These are phyloP conservation scores for Lysandra coridon DNA, from an alignment of 2,888 invertebrate genomes.

Conservation along the genomic window DNA sequence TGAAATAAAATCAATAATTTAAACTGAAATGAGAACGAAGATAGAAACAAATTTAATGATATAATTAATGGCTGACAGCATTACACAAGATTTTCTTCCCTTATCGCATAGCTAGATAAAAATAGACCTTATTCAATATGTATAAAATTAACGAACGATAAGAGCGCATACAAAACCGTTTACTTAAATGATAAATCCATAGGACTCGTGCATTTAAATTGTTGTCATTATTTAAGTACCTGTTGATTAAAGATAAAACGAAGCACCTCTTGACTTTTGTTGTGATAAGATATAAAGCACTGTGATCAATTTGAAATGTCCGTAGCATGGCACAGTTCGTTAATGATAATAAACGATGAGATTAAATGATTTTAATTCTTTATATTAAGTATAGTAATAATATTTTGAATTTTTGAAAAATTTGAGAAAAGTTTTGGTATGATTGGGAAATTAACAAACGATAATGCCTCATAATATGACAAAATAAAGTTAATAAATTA, in stretches of 20 bases:
- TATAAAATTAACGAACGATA: not conserved
- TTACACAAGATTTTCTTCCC: too few relatives aligned
- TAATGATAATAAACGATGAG: not conserved
- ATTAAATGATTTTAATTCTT: too few relatives aligned
- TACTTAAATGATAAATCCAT: slow-evolving; percentile 32
- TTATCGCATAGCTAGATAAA: not conserved
- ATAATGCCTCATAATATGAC: not conserved
- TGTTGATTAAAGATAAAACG: slow-evolving; percentile 37
- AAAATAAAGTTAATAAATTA: too few relatives aligned
- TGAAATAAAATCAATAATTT: too few relatives aligned
- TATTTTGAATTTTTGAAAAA: not conserved
- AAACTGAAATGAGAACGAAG: too few relatives aligned
- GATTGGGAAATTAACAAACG: not conserved
- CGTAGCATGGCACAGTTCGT: not conserved
- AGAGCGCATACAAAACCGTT: not conserved
- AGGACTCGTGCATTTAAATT: slow-evolving; percentile 36
- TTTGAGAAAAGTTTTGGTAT: not conserved
- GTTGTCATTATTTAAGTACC: slow-evolving; percentile 37
- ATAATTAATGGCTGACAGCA: too few relatives aligned
- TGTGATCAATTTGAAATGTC: not conserved
- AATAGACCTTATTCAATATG: not conserved
- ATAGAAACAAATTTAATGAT: too few relatives aligned
- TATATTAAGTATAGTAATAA: not conserved
- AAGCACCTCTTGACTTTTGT: slow-evolving; percentile 36
- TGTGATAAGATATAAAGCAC: slow-evolving; percentile 31